Conservation (phyloP, 2,888 invertebrate species). For the Eupithecia insigniata region DNA sequence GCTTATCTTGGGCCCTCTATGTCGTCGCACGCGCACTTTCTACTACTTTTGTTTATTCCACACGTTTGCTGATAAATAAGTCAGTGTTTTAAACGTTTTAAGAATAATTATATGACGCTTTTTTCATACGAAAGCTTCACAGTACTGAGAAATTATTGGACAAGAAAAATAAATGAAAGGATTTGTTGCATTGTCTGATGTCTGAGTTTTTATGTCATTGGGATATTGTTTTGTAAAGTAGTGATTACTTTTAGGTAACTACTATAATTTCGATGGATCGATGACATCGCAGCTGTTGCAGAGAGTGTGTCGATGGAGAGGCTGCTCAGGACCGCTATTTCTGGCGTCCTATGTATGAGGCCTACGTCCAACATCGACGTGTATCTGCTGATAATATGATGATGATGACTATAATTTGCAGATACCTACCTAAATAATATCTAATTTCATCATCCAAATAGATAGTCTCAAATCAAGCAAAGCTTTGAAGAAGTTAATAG, state of each 20-base stretch:
- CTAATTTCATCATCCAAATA: background rate
- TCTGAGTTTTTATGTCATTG: background rate
- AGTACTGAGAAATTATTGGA: background rate
- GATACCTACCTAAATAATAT: background rate
- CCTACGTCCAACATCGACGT: too few species aligned
- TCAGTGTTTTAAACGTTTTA: constrained; percentile 42
- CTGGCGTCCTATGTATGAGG: too few species aligned
- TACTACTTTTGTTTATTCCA: constrained; percentile 56
- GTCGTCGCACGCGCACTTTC: constrained; percentile 60
- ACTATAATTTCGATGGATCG: too few species aligned
- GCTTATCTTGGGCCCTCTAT: constrained; percentile 65
- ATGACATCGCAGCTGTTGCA: too few species aligned
- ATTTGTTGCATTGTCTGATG: background rate
- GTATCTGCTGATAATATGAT: too few species aligned
- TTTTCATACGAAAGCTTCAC: constrained; percentile 1
- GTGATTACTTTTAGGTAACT: background rate
- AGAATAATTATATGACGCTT: background rate
- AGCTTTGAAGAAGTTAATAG: background rate
- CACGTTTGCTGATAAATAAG: constrained; percentile 49
- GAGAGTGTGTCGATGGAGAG: too few species aligned
- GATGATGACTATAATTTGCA: background rate
- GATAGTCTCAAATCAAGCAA: background rate
- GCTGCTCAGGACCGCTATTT: too few species aligned
- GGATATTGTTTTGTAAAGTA: background rate
- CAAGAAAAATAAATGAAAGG: background rate